Conservation (phyloP, 2,113 vertebrate genomes). For the Rhipidura dahli region DNA sequence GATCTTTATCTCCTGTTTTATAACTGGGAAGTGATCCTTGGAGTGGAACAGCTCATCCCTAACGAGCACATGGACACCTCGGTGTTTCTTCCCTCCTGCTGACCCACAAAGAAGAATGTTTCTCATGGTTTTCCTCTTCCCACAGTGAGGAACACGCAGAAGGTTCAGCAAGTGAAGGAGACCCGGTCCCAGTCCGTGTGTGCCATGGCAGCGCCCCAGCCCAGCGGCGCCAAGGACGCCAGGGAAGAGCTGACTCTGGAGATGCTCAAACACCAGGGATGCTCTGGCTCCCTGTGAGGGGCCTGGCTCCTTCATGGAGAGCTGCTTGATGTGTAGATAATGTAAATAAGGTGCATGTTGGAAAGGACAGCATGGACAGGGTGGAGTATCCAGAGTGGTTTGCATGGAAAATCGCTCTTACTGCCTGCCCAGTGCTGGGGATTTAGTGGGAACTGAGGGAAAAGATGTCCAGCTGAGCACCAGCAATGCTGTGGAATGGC, state of each 20-base stretch:
- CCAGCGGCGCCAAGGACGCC: accelerated
- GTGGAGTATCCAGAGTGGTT: accelerated
- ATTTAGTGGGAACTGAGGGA: background rate
- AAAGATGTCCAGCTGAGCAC: background rate
- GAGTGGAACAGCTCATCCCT: background rate
- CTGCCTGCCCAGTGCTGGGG: background rate
- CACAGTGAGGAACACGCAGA: background rate
- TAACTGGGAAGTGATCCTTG: background rate
- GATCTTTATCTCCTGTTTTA: background rate
- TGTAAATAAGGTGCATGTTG: background rate
- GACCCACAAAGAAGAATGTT: background rate
- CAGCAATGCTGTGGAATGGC: background rate
- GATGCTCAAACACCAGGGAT: background rate
- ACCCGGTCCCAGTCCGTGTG: background rate
- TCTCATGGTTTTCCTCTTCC: background rate
- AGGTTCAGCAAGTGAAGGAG: background rate
- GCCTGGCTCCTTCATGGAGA: background rate
- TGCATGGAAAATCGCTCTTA: accelerated
- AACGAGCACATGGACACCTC: accelerated
- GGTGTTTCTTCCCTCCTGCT: background rate
- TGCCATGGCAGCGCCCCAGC: background rate
- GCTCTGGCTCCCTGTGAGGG: background rate
- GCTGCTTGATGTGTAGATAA: background rate
- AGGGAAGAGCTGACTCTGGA: background rate
- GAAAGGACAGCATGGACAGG: background rate